Evolutionary conservation across 2,888 invertebrate genomes (phyloP), one percentile per base, ranked within the genome.

Genomic region (Protophormia terraenovae): DNA sequence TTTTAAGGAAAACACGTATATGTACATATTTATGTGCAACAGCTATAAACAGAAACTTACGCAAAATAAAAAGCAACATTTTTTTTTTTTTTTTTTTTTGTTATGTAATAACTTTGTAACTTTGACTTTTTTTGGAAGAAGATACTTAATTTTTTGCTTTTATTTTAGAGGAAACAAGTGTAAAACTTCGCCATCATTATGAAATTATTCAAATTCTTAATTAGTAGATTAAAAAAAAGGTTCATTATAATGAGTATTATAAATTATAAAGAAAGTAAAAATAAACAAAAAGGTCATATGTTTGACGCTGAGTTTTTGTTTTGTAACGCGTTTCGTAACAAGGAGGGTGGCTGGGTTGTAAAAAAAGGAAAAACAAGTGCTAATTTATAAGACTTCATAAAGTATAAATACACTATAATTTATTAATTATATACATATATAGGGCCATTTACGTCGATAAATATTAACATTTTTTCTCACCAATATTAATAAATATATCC

Each of bases 141-240:
- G 53, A 66, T 5, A 14, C 62, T 14, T 58, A 12, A 29, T 10
- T 47, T 60, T 66, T 66, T 38, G n/a, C 10, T 27, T 7, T 41
- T 53, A 22, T 55, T 35, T 19, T 35, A 19, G 10, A 19, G 60
- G 3, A 5, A 69, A 67, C 67, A 71, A 62, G 19, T 62, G 16
- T 12, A 53, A 64, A 80, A 72, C 50, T 79, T 72, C 16, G 24
- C 5, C 45, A 45, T 72, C 32, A 62, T 53, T 64, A 53, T 53
- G 71, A 88, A 87, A 87, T 88, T 84, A 88, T 88, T 86, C 87
- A 88, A 87, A 89, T 88, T 88, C 87, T 58, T 89, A 90, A 89
- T 89, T 89, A 88, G 71, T 60, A 83, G 82, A 83, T 87, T 89
- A 87, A 55, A 75, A 72, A 64, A 69, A 50, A 41, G 58, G 50